These are phyloP conservation scores for Harpagus bidentatus DNA, from an alignment of 2,113 vertebrate genomes.

Conservation along the genomic window DNA sequence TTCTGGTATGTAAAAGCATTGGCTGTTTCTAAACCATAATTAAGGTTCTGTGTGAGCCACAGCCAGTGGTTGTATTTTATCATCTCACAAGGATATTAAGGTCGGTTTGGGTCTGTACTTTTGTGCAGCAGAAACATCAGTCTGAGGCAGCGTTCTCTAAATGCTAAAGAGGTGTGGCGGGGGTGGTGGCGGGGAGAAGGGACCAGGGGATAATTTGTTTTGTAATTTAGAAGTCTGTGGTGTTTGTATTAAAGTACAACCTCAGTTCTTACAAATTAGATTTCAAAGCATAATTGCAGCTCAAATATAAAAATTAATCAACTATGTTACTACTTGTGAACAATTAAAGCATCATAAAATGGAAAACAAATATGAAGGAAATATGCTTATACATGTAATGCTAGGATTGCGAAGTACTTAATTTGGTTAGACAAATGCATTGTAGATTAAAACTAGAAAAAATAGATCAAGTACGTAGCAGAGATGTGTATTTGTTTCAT, in stretches of 20 bases:
- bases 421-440: slow-evolving; percentile 17
- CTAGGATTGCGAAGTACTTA: neutral
- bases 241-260: neutral
- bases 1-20: neutral
- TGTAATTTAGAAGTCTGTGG: neutral
- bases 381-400: neutral
- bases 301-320: slow-evolving; percentile 53
- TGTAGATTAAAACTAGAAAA: slow-evolving; percentile 15
- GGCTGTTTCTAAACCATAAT: neutral
- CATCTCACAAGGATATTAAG: neutral
- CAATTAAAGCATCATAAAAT: slow-evolving; percentile 38
- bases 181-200: neutral
- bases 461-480: neutral
- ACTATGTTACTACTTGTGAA: slow-evolving; percentile 40
- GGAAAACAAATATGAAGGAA: neutral
- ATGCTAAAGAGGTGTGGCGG: neutral
- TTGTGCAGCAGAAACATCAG: neutral
- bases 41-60: neutral
- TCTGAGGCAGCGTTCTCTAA: neutral
- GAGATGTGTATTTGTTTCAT: neutral
- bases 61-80: neutral
- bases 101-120: neutral
- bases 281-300: slow-evolving; percentile 43
- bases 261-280: slow-evolving; percentile 24
- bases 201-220: neutral